Conservation (phyloP, 2,797 vertebrate species). For the Oryzias dopingdopingensis region DNA sequence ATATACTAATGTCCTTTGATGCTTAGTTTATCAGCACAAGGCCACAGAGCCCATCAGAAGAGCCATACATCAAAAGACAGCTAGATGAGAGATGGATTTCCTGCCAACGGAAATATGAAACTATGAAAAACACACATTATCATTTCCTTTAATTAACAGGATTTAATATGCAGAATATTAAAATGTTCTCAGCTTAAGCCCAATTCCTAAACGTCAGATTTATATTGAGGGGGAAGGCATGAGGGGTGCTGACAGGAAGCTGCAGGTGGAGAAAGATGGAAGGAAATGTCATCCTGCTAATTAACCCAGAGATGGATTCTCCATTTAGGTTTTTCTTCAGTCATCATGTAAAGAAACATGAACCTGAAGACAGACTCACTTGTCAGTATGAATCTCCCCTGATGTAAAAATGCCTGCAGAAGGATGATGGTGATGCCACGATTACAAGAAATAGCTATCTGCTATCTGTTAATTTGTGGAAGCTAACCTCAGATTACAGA, state of each 20-base stretch:
- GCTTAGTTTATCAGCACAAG: constrained; percentile 54
- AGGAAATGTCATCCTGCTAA: constrained; percentile 30
- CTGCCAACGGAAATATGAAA: constrained; percentile 19
- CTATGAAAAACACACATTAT: constrained; percentile 12
- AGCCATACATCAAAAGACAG: constrained; percentile 29
- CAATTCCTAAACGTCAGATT: too few species aligned
- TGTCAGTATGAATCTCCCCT: constrained; percentile 10
- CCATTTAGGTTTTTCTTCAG: constrained; percentile 31
- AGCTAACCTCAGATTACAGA: too few species aligned
- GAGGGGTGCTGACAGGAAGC: constrained; percentile 20
- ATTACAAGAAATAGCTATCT: constrained; percentile 10
- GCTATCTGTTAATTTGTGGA: too few species aligned
- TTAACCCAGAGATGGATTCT: constrained; percentile 52
- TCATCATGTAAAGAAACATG: constrained; percentile 12
- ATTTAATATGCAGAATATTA: constrained; percentile 2
- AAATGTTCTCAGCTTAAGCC: too few species aligned
- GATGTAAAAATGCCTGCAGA: constrained; percentile 8
- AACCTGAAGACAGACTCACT: constrained; percentile 16
- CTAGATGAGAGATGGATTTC: constrained; percentile 22
- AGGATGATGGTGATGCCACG: constrained; percentile 7
- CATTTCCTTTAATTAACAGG: constrained; percentile 13
- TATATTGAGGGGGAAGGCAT: constrained; percentile 1
- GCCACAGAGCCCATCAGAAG: constrained; percentile 24
- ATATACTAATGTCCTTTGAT: constrained; percentile 57
- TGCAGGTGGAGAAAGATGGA: constrained; percentile 34